These are phyloP conservation scores for Solen grandis DNA, from an alignment of 1,140 invertebrate species.

Conservation along the genomic window DNA sequence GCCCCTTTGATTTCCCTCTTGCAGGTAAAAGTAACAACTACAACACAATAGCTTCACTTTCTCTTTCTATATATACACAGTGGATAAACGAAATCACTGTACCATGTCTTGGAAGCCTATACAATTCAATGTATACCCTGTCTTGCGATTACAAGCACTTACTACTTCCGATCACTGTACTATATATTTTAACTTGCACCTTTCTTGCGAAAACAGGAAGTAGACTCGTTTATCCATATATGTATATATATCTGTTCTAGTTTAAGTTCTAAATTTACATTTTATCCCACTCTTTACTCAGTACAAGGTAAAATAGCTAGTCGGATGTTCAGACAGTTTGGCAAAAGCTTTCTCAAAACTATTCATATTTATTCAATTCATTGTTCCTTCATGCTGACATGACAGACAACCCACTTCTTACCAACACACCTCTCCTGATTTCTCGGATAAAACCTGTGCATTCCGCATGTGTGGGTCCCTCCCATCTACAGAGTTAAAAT, in stretches of 20 bases:
- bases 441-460: neutral
- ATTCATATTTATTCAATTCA: too few species aligned
- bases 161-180: too few species aligned
- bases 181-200: too few species aligned
- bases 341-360: too few species aligned
- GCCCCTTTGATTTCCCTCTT: constrained; percentile 29
- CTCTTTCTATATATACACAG: neutral
- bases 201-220: too few species aligned
- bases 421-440: neutral
- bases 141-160: too few species aligned
- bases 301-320: neutral
- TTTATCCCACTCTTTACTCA: neutral
- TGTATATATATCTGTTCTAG: neutral
- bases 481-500: too few species aligned
- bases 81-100: too few species aligned
- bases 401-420: neutral
- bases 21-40: constrained; percentile 10
- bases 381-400: neutral
- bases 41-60: too few species aligned
- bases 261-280: neutral
- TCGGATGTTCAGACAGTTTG: too few species aligned
- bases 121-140: too few species aligned
- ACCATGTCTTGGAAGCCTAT: too few species aligned
- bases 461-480: neutral
- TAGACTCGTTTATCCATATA: neutral